Base-by-base conservation (phyloP, 2,888 invertebrate genomes). In the Lottia gigantea region DNA sequence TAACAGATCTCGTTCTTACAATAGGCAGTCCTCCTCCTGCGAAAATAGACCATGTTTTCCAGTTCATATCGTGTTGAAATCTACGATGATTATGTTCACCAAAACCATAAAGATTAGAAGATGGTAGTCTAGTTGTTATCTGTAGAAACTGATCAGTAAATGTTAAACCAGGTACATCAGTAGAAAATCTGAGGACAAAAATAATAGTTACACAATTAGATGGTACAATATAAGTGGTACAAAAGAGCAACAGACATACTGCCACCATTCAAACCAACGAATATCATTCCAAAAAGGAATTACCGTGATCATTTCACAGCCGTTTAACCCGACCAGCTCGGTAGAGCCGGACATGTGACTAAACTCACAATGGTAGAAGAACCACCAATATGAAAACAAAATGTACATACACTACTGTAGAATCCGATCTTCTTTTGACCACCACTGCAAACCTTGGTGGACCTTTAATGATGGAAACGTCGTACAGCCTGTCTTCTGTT, bases 71-170 rank as follows among this genome's bases (percentile, higher is more conserved):
- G 62, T 84, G 85, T 8, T 72, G 70, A 31, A 85, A 79, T 15
- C 71, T 68, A 61, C 73, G 47, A 69, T 86, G 86, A 49, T 82
- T 80, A 70, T 86, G 85, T 66, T 86, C 86, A 1, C 86, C 86
- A 65, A 86, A 80, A 0, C 86, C 86, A 71, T 85, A 86, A 19
- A 86, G 61, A 61, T 80, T 65, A 47, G 66, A 71, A 26, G 81
- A 79, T 45, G 79, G 70, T n/a, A 85, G 74, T 11, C 74, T 68
- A 15, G 80, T 80, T 3, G 83, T 79, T 46, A 86, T 45, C 73
- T 86, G 85, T 23, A 84, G 68, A 66, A 80, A 85, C 75, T 86
- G 85, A 65, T 78, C 77, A 23, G 81, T 75, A 66, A 80, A 79
- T 7, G 74, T 73, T 19, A 84, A 66, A 0, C 84, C 83, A 0